Percentiles rank a stretch among this genome's conserved stretches.
Evolutionary conservation across 2,797 vertebrate species (phyloP).

Genomic region (Argya squamiceps): DNA sequence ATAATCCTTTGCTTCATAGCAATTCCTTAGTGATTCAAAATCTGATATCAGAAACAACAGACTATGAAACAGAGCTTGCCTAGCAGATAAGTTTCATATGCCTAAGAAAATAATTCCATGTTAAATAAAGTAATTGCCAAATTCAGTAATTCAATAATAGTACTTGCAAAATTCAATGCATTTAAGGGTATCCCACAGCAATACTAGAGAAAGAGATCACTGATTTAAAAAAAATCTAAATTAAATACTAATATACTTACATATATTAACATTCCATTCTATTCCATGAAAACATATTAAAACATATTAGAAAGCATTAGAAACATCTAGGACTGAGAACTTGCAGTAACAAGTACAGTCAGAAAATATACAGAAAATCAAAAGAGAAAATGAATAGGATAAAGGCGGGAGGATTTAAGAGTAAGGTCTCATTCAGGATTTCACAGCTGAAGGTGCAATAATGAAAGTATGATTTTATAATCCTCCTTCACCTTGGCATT

Average conservation of each 20-base stretch:
- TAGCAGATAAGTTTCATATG: not conserved
- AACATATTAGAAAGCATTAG: not conserved
- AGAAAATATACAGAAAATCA: not conserved
- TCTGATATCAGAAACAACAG: not conserved
- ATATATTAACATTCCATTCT: not conserved
- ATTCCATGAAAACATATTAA: not conserved
- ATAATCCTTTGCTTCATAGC: not conserved
- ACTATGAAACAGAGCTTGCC: not conserved
- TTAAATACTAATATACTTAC: not conserved
- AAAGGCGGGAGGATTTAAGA: not conserved
- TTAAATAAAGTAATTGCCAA: not conserved
- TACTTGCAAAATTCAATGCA: not conserved
- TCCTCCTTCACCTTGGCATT: not conserved
- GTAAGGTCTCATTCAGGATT: not conserved
- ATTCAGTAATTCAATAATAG: not conserved
- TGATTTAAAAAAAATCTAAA: not conserved
- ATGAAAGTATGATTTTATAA: not conserved
- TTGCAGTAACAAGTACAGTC: not conserved
- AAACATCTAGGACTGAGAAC: not conserved
- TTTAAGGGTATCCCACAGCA: not conserved
- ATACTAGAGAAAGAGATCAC: not conserved
- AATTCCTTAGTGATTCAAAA: not conserved
- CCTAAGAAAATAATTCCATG: not conserved
- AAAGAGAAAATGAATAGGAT: not conserved
- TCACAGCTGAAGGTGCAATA: not conserved